Evolutionary conservation across 2,888 invertebrate species (phyloP).

Genomic region (Drosophila nr. fundita): DNA sequence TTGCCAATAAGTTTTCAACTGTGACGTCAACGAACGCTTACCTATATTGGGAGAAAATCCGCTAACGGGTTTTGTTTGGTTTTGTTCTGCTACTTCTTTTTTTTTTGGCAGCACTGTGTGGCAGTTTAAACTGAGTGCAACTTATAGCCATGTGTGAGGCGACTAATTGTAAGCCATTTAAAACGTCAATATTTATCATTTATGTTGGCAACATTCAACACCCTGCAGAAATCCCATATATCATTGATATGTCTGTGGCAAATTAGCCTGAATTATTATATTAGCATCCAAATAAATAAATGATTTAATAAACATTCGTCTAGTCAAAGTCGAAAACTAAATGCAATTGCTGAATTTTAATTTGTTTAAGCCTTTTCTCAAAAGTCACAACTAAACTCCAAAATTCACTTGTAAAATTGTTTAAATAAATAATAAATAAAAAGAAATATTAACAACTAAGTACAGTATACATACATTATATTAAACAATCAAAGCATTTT

Average conservation of each 20-base stretch:
- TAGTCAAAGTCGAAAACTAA: background rate
- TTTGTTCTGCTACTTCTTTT: background rate
- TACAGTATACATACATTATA: background rate
- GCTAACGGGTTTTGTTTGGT: background rate
- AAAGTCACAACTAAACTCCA: background rate
- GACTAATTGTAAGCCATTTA: background rate
- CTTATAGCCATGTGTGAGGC: background rate
- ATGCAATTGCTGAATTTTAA: background rate
- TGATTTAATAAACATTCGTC: background rate
- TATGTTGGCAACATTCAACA: background rate
- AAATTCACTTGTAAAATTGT: background rate
- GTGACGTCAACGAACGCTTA: conserved; percentile 48
- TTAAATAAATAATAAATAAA: background rate
- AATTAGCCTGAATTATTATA: background rate
- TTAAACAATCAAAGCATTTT: background rate
- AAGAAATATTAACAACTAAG: background rate
- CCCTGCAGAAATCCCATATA: background rate
- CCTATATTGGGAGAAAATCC: conserved; percentile 8
- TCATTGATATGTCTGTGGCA: background rate
- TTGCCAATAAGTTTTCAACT: conserved; percentile 66
- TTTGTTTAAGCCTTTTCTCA: background rate
- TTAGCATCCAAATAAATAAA: background rate
- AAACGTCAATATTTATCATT: background rate
- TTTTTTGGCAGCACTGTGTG: background rate
- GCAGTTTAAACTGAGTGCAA: background rate